Evolutionary conservation across 1,140 invertebrate species (phyloP).

Genomic region (Helicoverpa armigera): DNA sequence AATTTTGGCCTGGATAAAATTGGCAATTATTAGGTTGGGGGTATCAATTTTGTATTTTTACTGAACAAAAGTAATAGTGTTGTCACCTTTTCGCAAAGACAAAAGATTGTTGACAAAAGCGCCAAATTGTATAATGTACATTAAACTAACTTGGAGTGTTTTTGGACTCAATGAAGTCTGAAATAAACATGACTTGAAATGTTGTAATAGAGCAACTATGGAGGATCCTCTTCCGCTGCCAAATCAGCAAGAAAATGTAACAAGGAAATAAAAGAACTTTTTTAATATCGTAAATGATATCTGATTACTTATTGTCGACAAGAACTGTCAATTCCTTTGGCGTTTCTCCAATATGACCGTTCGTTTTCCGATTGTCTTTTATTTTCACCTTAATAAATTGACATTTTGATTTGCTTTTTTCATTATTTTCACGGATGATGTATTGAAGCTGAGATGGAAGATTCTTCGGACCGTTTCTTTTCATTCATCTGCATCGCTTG

Average conservation of each 20-base stretch:
- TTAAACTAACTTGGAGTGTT: not conserved
- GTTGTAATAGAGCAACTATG: not conserved
- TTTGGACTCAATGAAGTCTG: not conserved
- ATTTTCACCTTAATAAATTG: constrained; percentile 28
- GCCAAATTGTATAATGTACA: too few species aligned
- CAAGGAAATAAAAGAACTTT: constrained; percentile 26
- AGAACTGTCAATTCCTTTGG: constrained; percentile 33
- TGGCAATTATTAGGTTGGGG: not conserved
- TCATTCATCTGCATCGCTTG: too few species aligned
- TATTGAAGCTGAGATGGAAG: not conserved
- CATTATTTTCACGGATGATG: constrained; percentile 6
- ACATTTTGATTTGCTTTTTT: constrained; percentile 23
- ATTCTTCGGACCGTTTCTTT: not conserved
- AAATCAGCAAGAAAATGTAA: not conserved
- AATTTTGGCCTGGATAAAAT: not conserved
- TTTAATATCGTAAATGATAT: constrained; percentile 27
- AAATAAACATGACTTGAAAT: not conserved
- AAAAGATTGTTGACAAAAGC: too few species aligned
- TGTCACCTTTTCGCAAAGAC: too few species aligned
- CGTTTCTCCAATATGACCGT: constrained; percentile 27
- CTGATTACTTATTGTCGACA: constrained; percentile 19
- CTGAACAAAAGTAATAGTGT: too few species aligned
- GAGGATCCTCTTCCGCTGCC: not conserved
- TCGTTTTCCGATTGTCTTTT: constrained; percentile 30
- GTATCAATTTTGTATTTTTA: too few species aligned